Conservation (phyloP, 2,113 vertebrate species). For the Phrynosoma platyrhinos region DNA sequence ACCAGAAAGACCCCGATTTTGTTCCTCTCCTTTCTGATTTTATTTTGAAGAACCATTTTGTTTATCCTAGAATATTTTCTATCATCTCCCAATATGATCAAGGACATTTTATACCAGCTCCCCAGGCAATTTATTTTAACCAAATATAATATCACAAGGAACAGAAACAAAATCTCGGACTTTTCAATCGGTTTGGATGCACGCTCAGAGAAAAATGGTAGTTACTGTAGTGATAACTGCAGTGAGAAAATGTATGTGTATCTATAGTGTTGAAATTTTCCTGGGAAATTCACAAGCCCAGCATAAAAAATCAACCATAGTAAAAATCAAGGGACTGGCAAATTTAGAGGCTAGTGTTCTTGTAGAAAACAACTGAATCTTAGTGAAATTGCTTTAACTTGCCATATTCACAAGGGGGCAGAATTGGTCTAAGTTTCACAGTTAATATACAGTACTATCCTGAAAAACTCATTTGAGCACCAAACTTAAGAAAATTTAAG, state of each 20-base stretch:
- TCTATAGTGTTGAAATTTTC: neutral
- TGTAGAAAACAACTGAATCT: neutral
- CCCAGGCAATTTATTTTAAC: no score
- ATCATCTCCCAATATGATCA: no score
- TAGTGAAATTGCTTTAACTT: neutral
- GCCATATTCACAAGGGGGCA: constrained; percentile 66
- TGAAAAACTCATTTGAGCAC: constrained; percentile 3
- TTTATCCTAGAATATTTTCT: no score
- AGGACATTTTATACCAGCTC: no score
- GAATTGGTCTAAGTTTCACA: constrained; percentile 35
- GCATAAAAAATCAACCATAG: neutral
- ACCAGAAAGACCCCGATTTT: no score
- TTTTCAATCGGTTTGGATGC: no score
- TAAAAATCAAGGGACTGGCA: neutral
- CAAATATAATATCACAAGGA: no score
- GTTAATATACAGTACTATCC: constrained; percentile 2
- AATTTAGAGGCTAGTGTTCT: neutral
- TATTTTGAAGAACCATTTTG: no score
- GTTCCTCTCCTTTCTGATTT: no score
- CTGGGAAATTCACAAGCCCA: neutral
- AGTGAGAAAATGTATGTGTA: neutral
- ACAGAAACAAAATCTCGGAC: no score
- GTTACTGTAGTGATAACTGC: no score
- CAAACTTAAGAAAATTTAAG: neutral
- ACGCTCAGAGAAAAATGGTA: neutral